phyloP scores from a whole-genome alignment of 2,888 invertebrate genomes.

The Morpho helenor region DNA sequence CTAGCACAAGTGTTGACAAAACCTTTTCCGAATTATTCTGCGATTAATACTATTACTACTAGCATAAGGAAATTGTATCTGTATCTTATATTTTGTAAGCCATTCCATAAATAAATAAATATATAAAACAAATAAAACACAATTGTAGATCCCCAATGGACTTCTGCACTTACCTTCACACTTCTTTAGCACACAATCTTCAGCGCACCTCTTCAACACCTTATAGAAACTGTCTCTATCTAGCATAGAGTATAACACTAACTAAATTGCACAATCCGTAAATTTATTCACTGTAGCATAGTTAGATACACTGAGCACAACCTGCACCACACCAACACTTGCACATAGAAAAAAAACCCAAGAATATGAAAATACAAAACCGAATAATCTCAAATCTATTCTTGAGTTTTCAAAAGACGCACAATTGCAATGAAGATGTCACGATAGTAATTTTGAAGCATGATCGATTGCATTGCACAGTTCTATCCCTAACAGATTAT shows the following conservation, averaged over 20 bases:
- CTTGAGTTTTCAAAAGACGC: slow-evolving; percentile 30
- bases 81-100: too few relatives aligned
- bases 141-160: slow-evolving; percentile 70
- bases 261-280: slow-evolving; percentile 62
- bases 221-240: slow-evolving; percentile 65
- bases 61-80: too few relatives aligned
- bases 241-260: slow-evolving; percentile 63
- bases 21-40: too few relatives aligned
- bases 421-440: slow-evolving; percentile 25
- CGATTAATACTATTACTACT: too few relatives aligned
- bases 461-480: slow-evolving; percentile 20
- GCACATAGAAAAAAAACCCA: slow-evolving; percentile 60
- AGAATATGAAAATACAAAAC: slow-evolving; percentile 38
- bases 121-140: slow-evolving; percentile 6
- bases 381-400: slow-evolving; percentile 19
- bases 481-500: slow-evolving; percentile 3
- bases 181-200: slow-evolving; percentile 64
- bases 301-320: slow-evolving; percentile 52
- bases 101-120: neutral
- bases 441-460: slow-evolving; percentile 22
- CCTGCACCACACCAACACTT: slow-evolving; percentile 59
- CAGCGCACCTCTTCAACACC: slow-evolving; percentile 65
- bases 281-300: slow-evolving; percentile 65
- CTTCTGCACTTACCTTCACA: slow-evolving; percentile 65
- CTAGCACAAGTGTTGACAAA: too few relatives aligned